Evolutionary conservation across 2,113 vertebrate genomes (phyloP).

Genomic region (Oceanites oceanicus): DNA sequence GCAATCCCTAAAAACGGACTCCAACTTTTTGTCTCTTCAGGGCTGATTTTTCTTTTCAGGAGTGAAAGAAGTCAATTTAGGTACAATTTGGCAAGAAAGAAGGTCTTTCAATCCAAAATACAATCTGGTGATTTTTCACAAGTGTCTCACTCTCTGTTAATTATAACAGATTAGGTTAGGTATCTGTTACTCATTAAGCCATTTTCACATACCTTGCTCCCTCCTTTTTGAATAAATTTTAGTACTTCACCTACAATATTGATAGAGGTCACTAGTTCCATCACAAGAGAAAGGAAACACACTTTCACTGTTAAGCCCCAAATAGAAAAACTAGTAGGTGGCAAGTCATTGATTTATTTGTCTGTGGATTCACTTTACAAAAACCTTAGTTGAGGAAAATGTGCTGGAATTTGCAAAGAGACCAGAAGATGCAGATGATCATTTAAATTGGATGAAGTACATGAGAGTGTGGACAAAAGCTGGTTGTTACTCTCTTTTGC

Average conservation of each 20-base stretch:
- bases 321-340: not conserved
- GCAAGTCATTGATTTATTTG: not conserved
- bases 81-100: not conserved
- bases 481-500: not conserved
- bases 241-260: not conserved
- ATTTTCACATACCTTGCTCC: not conserved
- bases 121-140: not conserved
- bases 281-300: not conserved
- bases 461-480: not conserved
- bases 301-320: not conserved
- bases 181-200: not conserved
- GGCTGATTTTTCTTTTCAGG: not conserved
- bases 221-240: not conserved
- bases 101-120: not conserved
- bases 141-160: not conserved
- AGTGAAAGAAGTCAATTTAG: not conserved
- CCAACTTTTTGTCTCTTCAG: not conserved
- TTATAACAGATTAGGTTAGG: not conserved
- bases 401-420: not conserved
- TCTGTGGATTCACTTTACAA: not conserved
- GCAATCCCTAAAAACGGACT: not conserved
- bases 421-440: not conserved
- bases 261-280: not conserved
- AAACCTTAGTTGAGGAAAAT: not conserved
- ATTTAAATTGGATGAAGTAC: not conserved